A percentile compares a stretch with the other conserved stretches of the same genome.
Evolutionary conservation across 1,140 invertebrate genomes (phyloP).

Genomic region (Nixonia krombeini): DNA sequence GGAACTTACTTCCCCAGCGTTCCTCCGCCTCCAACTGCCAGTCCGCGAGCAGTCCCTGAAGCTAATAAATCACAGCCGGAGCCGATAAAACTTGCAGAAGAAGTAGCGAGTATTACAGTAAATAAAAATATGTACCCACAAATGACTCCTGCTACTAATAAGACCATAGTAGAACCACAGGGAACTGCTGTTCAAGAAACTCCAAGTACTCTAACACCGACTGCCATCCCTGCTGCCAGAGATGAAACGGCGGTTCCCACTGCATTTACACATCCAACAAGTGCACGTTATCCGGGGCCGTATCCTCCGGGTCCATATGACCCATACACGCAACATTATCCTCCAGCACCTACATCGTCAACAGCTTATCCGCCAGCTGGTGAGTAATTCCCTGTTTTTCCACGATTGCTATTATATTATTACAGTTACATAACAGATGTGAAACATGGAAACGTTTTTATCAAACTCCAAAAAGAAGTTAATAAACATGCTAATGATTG

Average conservation of each 20-base stretch:
- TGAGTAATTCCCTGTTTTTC: conserved; percentile 34
- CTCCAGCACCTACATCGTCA: conserved; percentile 61
- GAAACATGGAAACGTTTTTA: no score
- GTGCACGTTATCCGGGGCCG: conserved; percentile 70
- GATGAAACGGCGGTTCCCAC: conserved; percentile 60
- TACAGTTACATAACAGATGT: no score
- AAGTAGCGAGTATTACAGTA: conserved; percentile 13
- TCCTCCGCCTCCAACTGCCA: conserved; percentile 45
- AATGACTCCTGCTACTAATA: conserved; percentile 17
- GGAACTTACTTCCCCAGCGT: conserved; percentile 60
- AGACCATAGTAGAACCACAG: conserved; percentile 6
- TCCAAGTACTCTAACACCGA: conserved; percentile 1
- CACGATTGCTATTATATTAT: conserved; percentile 5
- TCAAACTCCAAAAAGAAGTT: no score
- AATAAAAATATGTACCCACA: conserved; percentile 9
- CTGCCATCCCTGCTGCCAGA: conserved; percentile 28
- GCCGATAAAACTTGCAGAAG: conserved; percentile 51
- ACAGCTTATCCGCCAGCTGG: conserved; percentile 65
- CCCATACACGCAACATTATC: conserved; percentile 72
- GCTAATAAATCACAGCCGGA: conserved; percentile 45
- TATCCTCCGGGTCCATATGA: conserved; percentile 71
- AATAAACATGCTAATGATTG: no score
- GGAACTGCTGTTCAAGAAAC: conserved; percentile 6
- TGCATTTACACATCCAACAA: conserved; percentile 68
- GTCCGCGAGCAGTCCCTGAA: conserved; percentile 44